These are phyloP conservation scores for Pelecanoides urinatrix DNA, from an alignment of 2,113 vertebrate species.

Conservation along the genomic window DNA sequence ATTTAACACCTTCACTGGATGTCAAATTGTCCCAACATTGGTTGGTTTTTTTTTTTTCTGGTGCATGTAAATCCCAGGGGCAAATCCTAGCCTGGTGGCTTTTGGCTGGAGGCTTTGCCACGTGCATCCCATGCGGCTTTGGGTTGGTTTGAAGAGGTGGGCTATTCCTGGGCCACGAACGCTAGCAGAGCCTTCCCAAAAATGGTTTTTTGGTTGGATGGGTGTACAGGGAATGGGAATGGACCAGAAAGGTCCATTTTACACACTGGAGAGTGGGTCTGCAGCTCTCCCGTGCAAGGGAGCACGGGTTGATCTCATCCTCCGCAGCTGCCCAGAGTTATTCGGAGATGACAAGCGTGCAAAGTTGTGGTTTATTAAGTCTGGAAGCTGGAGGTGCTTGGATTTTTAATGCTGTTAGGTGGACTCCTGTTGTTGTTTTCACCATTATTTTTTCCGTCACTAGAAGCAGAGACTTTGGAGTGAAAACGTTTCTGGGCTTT, in stretches of 20 bases:
- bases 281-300: not conserved
- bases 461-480: not conserved
- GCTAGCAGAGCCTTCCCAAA: not conserved
- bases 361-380: not conserved
- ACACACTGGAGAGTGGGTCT: accelerated
- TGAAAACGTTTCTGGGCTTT: not conserved
- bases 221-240: not conserved
- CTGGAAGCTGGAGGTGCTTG: not conserved
- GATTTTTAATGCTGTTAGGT: not conserved
- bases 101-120: not conserved
- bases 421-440: not conserved
- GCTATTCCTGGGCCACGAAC: accelerated
- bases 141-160: not conserved
- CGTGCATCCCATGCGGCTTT: accelerated
- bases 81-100: not conserved
- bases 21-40: accelerated
- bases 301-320: not conserved
- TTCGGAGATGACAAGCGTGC: not conserved
- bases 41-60: not conserved
- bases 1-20: not conserved
- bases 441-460: not conserved
- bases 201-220: not conserved
- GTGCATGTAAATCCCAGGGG: not conserved
- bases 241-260: not conserved
- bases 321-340: not conserved